Conservation (phyloP, 2,888 invertebrate genomes). For the Hypselothyrea guttata region DNA sequence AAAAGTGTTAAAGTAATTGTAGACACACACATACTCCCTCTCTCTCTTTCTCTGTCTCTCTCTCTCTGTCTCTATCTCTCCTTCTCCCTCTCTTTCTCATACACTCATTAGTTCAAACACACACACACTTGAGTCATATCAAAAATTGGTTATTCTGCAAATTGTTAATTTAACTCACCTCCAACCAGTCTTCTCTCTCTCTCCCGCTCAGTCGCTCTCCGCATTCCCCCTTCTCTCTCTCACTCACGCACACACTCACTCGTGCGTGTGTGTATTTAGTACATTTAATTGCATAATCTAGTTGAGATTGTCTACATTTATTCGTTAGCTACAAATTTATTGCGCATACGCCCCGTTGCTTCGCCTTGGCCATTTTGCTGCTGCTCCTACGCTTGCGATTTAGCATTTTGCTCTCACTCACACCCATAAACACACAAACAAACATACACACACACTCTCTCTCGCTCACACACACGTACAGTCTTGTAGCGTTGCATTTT, state of each 20-base stretch:
- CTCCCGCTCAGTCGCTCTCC: too few species aligned
- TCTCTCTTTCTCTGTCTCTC: conserved; percentile 2
- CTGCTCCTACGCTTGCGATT: conserved; percentile 45
- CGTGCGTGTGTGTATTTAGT: conserved; percentile 11
- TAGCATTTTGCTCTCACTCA: conserved; percentile 15
- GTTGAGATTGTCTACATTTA: conserved; percentile 9
- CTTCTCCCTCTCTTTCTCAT: conserved; percentile 3
- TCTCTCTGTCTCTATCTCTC: too few species aligned
- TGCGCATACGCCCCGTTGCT: conserved; percentile 66
- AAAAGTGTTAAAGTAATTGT: conserved; percentile 64
- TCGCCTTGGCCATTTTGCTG: conserved; percentile 50
- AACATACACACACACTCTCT: conserved; percentile 7
- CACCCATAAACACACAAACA: conserved; percentile 4
- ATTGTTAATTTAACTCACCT: background rate
- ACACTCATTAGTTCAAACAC: conserved; percentile 3
- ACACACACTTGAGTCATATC: background rate
- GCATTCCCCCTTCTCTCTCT: too few species aligned
- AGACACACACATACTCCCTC: conserved; percentile 22
- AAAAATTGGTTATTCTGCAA: background rate
- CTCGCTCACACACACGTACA: conserved; percentile 15
- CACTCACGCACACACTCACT: conserved; percentile 11
- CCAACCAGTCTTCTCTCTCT: background rate
- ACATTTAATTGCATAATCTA: conserved; percentile 41
- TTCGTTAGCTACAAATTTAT: conserved; percentile 24
- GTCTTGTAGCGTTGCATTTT: conserved; percentile 41